Evolutionary conservation across 2,888 invertebrate genomes (phyloP).

Genomic region (Pachymerium ferrugineum): DNA sequence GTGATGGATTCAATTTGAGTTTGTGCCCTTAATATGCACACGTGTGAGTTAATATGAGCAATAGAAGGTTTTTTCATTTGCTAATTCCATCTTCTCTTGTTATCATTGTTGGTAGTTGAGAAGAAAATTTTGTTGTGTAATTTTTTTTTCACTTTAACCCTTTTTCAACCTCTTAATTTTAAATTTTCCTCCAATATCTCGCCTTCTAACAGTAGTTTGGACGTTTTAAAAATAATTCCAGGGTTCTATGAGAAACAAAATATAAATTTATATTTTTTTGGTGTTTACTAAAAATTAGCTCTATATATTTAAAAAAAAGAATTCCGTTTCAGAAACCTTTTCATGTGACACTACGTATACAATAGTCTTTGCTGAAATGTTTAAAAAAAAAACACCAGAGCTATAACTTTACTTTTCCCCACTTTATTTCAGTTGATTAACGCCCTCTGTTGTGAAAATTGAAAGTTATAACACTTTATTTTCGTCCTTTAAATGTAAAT

Average conservation of each 20-base stretch:
- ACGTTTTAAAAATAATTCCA: neutral
- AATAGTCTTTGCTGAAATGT: neutral
- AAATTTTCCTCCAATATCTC: too few species aligned
- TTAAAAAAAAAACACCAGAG: too few species aligned
- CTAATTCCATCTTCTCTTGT: slow-evolving; percentile 2
- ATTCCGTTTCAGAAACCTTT: too few species aligned
- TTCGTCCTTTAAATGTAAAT: neutral
- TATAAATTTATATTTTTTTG: neutral
- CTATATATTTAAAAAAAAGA: too few species aligned
- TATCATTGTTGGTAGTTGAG: neutral
- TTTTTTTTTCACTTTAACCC: neutral
- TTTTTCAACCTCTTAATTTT: neutral
- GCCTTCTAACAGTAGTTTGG: neutral
- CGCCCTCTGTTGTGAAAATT: too few species aligned
- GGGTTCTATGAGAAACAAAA: neutral
- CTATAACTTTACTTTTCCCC: too few species aligned
- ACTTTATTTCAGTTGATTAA: too few species aligned
- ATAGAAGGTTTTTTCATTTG: slow-evolving; percentile 3
- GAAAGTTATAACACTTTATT: too few species aligned
- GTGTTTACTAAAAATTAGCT: neutral
- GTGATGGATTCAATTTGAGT: neutral
- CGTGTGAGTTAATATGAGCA: neutral
- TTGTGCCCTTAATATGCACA: neutral
- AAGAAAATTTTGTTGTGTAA: neutral
- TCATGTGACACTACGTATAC: neutral